Percentiles rank a stretch among this genome's conserved stretches.
These are phyloP conservation scores for Lamellibrachia satsuma DNA, from an alignment of 2,888 invertebrate genomes.

Conservation along the genomic window DNA sequence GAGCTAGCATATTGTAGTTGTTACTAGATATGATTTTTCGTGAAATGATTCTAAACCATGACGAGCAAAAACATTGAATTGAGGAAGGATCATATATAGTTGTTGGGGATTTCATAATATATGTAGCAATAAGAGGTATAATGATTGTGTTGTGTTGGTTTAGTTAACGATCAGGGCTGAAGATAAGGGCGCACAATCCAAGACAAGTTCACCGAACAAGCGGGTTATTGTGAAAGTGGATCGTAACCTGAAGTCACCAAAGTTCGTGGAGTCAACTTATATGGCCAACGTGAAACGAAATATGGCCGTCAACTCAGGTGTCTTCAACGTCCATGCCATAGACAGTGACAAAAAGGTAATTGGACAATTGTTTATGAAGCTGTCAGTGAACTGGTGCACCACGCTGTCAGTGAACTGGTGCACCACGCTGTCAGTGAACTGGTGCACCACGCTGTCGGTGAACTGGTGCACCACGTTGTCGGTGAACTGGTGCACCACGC, in stretches of 20 bases:
- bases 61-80: neutral
- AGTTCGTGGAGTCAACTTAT: conserved; percentile 38
- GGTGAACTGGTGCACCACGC: neutral
- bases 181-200: conserved; percentile 49
- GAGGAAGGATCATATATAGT: neutral
- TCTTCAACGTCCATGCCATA: conserved; percentile 33
- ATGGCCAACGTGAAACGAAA: conserved; percentile 33
- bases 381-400: neutral
- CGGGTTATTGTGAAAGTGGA: conserved; percentile 39
- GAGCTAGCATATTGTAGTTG: neutral
- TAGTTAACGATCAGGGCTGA: conserved; percentile 53
- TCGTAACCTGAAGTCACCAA: conserved; percentile 43
- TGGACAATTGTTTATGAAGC: neutral
- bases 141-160: conserved; percentile 27
- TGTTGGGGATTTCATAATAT: neutral
- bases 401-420: neutral
- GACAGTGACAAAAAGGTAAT: conserved; percentile 37
- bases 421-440: neutral
- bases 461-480: too few relatives aligned
- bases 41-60: neutral
- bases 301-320: conserved; percentile 14
- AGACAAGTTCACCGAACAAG: conserved; percentile 32
- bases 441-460: neutral
- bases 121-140: neutral
- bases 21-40: neutral